phyloP scores from a whole-genome alignment of 1,140 invertebrate genomes.

The Diabrotica virgifera region DNA sequence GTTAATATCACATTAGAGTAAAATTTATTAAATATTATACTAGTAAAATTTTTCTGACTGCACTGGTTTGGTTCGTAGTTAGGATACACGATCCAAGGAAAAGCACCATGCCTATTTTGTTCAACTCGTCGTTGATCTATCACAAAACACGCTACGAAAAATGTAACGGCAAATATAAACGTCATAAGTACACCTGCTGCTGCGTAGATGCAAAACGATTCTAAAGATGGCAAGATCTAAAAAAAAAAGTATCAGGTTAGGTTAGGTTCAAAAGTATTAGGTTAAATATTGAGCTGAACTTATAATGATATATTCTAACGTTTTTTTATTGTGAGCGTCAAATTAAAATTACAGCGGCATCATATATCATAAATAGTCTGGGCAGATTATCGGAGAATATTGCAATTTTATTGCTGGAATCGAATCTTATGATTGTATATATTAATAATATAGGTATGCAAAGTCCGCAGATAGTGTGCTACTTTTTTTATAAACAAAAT shows the following conservation, averaged over 20 bases:
- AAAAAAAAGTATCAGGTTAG: conserved; percentile 28
- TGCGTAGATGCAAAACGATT: conserved; percentile 74
- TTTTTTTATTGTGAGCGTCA: no score
- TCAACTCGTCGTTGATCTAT: conserved; percentile 66
- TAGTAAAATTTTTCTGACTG: conserved; percentile 50
- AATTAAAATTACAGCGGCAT: no score
- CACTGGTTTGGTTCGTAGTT: conserved; percentile 50
- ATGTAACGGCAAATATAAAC: conserved; percentile 72
- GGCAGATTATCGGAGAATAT: no score
- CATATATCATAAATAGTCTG: no score
- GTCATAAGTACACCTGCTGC: conserved; percentile 69
- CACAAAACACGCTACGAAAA: conserved; percentile 74
- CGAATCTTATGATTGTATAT: no score
- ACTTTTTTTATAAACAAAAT: no score
- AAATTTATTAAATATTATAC: conserved; percentile 46
- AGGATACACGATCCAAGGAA: conserved; percentile 66
- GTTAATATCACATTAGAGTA: conserved; percentile 60
- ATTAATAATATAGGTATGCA: no score
- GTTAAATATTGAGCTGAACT: no score
- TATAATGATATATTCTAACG: no score
- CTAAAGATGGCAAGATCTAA: conserved; percentile 69
- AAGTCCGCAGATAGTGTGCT: no score
- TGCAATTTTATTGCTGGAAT: no score
- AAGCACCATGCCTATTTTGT: conserved; percentile 60
- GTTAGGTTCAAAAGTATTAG: no score